Evolutionary conservation across 2,113 vertebrate species (phyloP), one percentile per base, ranked within the genome.

Genomic region (Syrrhaptes paradoxus): DNA sequence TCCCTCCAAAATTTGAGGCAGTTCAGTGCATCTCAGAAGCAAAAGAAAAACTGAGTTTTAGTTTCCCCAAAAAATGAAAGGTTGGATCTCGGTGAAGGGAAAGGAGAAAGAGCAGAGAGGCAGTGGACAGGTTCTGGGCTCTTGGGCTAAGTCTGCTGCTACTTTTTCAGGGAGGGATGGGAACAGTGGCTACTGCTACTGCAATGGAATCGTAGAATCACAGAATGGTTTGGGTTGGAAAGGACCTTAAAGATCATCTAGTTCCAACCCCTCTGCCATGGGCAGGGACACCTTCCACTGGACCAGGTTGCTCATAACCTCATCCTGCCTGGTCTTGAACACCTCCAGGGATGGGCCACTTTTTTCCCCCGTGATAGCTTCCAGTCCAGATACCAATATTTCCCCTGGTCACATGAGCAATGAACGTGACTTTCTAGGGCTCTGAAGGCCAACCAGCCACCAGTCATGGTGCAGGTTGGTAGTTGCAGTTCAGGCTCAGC

Each of bases 11-110:
- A 45, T 49, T 49, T 6, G 12, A 32, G 7, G 6, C 48, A 8
- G 45, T 70, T 76, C 41, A 66, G 17, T 13, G 32, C 32, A 65
- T 45, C 31, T 72, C 20, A 41, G 78, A 89, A 75, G 29, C 5
- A 89, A 89, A 86, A 83, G 7, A 1, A 85, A 68, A 91, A 82
- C 21, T 46, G 26, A 19, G 18, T 29, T 73, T 76, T 75, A 26
- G 9, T 38, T 78, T 59, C 36, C 16, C 6, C 7, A 8, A 74
- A 8, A 74, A 85, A 63, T 57, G 25, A 57, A 65, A 63, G 29
- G 4, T 2, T 77, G 32, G 22, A 19, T 71, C 24, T 36, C 0
- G 0, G 15, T 0, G 2, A 36, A 21, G 4, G 7, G 16, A 72
- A 63, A 62, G 19, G 43, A 66, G 68, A 63, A 82, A 21, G 21